phyloP scores from a whole-genome alignment of 2,113 vertebrate species.

The Cairina moschata region DNA sequence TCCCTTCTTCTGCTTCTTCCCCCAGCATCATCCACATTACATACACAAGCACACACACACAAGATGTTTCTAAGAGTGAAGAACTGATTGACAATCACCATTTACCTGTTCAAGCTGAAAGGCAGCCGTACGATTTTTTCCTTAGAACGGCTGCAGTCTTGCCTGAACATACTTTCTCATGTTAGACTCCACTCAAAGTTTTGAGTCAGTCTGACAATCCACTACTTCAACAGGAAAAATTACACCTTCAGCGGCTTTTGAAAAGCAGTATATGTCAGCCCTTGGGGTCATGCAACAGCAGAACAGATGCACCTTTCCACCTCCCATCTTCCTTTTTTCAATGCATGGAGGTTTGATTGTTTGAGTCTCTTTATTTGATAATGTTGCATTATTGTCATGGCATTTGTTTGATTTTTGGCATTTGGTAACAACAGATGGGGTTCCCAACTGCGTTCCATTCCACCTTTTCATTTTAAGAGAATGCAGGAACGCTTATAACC shows the following conservation, averaged over 20 bases:
- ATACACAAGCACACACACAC: neutral
- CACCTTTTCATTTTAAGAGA: neutral
- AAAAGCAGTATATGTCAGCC: constrained; percentile 20
- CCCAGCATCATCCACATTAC: neutral
- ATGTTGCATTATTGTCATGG: neutral
- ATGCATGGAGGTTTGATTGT: neutral
- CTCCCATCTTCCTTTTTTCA: neutral
- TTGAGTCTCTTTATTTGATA: neutral
- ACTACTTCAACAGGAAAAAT: constrained; percentile 42
- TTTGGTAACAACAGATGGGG: neutral
- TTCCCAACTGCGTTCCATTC: neutral
- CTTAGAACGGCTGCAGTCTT: constrained; percentile 13
- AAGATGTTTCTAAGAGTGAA: neutral
- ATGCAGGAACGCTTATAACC: neutral
- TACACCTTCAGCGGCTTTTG: neutral
- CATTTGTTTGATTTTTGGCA: neutral
- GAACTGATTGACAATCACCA: constrained; percentile 2
- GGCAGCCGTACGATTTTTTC: neutral
- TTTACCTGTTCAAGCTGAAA: constrained; percentile 24
- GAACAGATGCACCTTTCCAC: neutral
- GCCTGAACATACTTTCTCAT: constrained; percentile 19
- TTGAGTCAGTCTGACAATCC: constrained; percentile 19
- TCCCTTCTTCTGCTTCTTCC: neutral
- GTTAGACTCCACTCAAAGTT: constrained; percentile 22
- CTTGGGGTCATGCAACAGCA: neutral